Conservation (phyloP, 2,113 vertebrate species). For the Phycodurus eques region DNA sequence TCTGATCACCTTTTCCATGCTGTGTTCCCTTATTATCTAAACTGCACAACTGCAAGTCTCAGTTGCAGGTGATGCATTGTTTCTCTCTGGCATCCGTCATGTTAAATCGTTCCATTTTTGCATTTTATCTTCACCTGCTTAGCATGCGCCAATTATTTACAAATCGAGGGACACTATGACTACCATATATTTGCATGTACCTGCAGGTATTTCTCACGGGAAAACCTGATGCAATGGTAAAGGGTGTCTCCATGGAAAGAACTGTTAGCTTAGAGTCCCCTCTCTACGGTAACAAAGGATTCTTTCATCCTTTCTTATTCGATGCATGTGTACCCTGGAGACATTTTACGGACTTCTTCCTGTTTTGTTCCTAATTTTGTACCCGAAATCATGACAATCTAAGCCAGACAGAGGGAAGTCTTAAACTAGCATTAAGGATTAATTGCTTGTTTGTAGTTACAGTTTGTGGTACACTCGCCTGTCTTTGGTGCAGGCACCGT, state of each 20-base stretch:
- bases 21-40: slow-evolving; percentile 32
- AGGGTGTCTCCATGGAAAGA: slow-evolving; percentile 13
- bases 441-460: too few relatives aligned
- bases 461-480: too few relatives aligned
- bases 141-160: slow-evolving; percentile 15
- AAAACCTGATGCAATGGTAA: slow-evolving; percentile 27
- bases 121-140: slow-evolving; percentile 28
- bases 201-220: slow-evolving; percentile 52
- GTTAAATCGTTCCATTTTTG: slow-evolving; percentile 18
- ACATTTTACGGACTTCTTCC: slow-evolving; percentile 29
- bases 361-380: slow-evolving; percentile 24
- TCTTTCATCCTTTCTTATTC: slow-evolving; percentile 67
- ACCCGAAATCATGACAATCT: slow-evolving; percentile 35
- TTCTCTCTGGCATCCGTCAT: slow-evolving; percentile 6
- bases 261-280: slow-evolving; percentile 28
- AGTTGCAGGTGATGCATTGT: slow-evolving; percentile 39
- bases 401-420: neutral
- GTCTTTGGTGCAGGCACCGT: too few relatives aligned
- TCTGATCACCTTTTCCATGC: slow-evolving; percentile 59
- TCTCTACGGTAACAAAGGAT: slow-evolving; percentile 45
- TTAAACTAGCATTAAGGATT: too few relatives aligned
- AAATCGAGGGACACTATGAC: slow-evolving; percentile 3
- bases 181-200: slow-evolving; percentile 25
- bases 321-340: slow-evolving; percentile 32
- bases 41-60: slow-evolving; percentile 25